Percentiles rank a stretch among this genome's conserved stretches.
Evolutionary conservation across 2,113 vertebrate species (phyloP).

Genomic region (Phainopepla nitens): DNA sequence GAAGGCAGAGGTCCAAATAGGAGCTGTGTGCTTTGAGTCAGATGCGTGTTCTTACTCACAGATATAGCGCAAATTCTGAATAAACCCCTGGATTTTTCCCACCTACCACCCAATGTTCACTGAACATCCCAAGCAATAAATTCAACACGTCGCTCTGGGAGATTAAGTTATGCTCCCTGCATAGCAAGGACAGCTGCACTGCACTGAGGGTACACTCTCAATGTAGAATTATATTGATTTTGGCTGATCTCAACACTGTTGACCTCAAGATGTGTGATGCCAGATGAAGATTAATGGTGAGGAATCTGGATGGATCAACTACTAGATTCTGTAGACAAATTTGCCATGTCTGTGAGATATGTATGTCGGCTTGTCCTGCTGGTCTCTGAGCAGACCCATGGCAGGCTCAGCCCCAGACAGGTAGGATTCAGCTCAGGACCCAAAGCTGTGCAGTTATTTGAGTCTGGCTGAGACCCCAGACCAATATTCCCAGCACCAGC

Average conservation of each 20-base stretch:
- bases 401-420: background rate
- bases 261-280: constrained; percentile 8
- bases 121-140: constrained; percentile 20
- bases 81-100: constrained; percentile 29
- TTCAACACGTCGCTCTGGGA: background rate
- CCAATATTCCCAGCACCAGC: background rate
- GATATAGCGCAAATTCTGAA: constrained; percentile 4
- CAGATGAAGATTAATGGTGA: constrained; percentile 24
- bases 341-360: background rate
- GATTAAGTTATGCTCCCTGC: constrained; percentile 32
- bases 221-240: constrained; percentile 55
- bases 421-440: background rate
- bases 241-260: constrained; percentile 22
- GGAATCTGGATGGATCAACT: background rate
- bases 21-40: background rate
- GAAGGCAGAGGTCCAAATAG: background rate
- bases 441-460: background rate
- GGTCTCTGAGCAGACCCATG: background rate
- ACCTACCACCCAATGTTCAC: background rate
- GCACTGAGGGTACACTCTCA: background rate
- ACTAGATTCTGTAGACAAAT: background rate
- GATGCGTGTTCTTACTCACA: background rate
- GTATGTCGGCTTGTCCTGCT: background rate
- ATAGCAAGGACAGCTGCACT: constrained; percentile 64
- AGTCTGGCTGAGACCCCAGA: background rate